Percentiles rank a stretch among this genome's conserved stretches.
phyloP scores from a whole-genome alignment of 2,113 vertebrate species.

The Microtus oregoni region DNA sequence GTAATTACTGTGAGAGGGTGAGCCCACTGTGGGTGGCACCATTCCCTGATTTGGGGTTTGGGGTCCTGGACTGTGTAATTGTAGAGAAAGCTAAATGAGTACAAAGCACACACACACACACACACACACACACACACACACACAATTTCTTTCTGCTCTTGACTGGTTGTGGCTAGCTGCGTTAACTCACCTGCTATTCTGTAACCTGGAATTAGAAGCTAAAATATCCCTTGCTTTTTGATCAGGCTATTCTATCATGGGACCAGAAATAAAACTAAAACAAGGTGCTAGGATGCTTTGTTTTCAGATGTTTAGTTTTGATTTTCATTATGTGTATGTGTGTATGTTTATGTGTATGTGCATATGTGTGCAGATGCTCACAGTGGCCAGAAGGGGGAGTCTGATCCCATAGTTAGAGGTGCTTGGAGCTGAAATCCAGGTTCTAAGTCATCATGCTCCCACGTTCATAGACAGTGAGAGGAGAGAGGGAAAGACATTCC shows the following conservation, averaged over 20 bases:
- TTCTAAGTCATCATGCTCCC: not conserved
- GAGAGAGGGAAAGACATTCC: not conserved
- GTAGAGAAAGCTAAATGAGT: not conserved
- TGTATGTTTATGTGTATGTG: not conserved
- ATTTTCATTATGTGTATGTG: not conserved
- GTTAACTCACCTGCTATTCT: not conserved
- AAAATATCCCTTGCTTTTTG: not conserved
- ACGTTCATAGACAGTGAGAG: not conserved
- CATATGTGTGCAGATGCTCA: not conserved
- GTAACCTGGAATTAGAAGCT: not conserved
- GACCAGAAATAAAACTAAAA: not conserved
- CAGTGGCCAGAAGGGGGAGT: not conserved
- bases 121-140: no score
- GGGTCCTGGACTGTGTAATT: not conserved
- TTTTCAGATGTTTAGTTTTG: not conserved
- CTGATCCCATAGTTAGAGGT: not conserved
- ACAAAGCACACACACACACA: not conserved
- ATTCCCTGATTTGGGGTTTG: not conserved
- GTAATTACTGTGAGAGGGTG: not conserved
- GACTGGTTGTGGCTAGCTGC: not conserved
- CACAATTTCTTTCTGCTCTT: not conserved
- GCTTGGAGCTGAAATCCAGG: not conserved
- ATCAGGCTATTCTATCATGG: not conserved
- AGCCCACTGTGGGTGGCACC: not conserved
- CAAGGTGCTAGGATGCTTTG: not conserved